A percentile compares a stretch with the other conserved stretches of the same genome.
Evolutionary conservation across 2,797 vertebrate genomes (phyloP).

Genomic region (Lacerta bilineata): DNA sequence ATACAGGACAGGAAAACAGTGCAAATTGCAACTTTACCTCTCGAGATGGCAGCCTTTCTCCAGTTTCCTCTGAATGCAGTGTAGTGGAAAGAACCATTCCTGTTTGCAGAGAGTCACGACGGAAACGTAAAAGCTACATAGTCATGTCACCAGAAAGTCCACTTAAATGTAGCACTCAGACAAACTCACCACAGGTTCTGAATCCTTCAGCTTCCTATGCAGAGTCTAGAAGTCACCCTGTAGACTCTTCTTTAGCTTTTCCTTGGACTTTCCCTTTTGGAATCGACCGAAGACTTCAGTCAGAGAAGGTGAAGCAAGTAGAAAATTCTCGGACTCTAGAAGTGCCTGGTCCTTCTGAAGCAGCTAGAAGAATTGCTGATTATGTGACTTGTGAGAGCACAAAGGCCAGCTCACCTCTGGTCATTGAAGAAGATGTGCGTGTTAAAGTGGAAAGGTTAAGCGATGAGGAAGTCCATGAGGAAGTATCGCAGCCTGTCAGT

Average conservation of each 20-base stretch:
- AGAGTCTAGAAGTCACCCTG: conserved; percentile 84
- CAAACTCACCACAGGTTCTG: conserved; percentile 83
- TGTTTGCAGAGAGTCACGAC: conserved; percentile 91
- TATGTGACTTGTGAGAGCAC: conserved; percentile 94
- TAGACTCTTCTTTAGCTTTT: conserved; percentile 96
- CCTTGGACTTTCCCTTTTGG: conserved; percentile 98
- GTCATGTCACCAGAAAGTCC: conserved; percentile 96
- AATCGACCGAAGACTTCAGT: conserved; percentile 91
- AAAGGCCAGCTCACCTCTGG: conserved; percentile 85
- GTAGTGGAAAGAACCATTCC: conserved; percentile 94
- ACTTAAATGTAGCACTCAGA: conserved; percentile 90
- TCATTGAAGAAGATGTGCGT: conserved; percentile 91
- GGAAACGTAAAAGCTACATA: conserved; percentile 94
- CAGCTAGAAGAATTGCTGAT: conserved; percentile 87
- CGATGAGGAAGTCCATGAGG: conserved; percentile 97
- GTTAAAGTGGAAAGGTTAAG: conserved; percentile 98
- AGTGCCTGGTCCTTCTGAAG: conserved; percentile 82
- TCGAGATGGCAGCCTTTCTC: conserved; percentile 93
- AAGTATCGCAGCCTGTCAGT: conserved; percentile 93
- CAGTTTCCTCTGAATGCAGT: conserved; percentile 96
- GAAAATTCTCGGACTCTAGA: conserved; percentile 94
- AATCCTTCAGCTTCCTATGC: conserved; percentile 84
- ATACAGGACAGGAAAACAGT: conserved; percentile 87
- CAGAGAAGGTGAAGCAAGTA: conserved; percentile 92
- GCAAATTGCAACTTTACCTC: conserved; percentile 91